A percentile compares a stretch with the other conserved stretches of the same genome.
Conservation (phyloP, 2,888 invertebrate species). For the Tinea semifulvella region DNA sequence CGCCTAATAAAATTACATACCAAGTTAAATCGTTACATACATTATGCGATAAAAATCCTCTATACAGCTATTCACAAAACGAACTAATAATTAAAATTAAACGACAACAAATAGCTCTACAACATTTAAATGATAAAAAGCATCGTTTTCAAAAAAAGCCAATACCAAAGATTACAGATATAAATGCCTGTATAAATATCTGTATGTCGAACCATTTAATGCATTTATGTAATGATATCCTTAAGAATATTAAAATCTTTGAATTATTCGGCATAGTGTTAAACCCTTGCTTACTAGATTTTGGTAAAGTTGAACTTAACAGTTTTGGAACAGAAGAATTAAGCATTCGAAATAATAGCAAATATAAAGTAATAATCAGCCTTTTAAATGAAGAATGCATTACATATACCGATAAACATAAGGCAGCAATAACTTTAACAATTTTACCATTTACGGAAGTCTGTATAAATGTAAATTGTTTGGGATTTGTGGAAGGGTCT, state of each 20-base stretch:
- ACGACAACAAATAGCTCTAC: conserved; percentile 27
- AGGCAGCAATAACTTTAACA: conserved; percentile 26
- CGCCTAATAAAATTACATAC: background rate
- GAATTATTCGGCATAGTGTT: conserved; percentile 38
- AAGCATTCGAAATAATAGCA: conserved; percentile 40
- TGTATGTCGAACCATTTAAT: conserved; percentile 2
- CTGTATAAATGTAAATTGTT: conserved; percentile 33
- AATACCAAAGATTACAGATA: background rate
- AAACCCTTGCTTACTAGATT: conserved; percentile 36
- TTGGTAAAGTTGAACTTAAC: conserved; percentile 41
- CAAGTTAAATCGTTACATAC: conserved; percentile 42
- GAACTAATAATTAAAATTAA: conserved; percentile 27
- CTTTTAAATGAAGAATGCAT: conserved; percentile 32
- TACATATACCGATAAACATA: conserved; percentile 35
- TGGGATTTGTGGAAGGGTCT: conserved; percentile 33
- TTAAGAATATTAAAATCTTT: conserved; percentile 27
- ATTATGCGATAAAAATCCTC: conserved; percentile 32
- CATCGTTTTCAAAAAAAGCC: conserved; percentile 21
- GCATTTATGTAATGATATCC: conserved; percentile 27
- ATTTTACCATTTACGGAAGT: conserved; percentile 30
- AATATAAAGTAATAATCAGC: conserved; percentile 31
- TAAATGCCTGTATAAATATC: no score
- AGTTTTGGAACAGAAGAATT: conserved; percentile 37
- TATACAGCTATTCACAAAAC: conserved; percentile 37
- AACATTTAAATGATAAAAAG: background rate